Conservation (phyloP, 2,888 invertebrate genomes). For the Aphodius sticticus region DNA sequence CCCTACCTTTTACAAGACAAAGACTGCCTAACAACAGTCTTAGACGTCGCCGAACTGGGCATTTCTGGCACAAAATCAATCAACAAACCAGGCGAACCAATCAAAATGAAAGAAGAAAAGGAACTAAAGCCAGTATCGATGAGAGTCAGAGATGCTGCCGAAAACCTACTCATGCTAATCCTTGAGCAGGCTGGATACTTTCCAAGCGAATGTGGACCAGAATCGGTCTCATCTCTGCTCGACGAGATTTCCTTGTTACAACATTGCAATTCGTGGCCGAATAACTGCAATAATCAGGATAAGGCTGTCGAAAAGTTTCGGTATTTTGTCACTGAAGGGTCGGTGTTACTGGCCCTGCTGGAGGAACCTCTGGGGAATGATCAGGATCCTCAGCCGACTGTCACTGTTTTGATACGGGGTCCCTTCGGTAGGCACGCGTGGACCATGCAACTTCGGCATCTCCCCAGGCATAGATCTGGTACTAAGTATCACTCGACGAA, state of each 20-base stretch:
- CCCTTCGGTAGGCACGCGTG: slow-evolving; percentile 96
- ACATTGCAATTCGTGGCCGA: slow-evolving; percentile 73
- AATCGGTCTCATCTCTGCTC: slow-evolving; percentile 84
- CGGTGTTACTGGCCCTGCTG: slow-evolving; percentile 85
- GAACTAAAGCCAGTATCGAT: slow-evolving; percentile 96
- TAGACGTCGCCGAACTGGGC: slow-evolving; percentile 97
- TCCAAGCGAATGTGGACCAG: slow-evolving; percentile 84
- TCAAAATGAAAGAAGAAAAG: slow-evolving; percentile 95
- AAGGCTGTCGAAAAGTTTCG: slow-evolving; percentile 76
- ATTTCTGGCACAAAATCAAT: slow-evolving; percentile 94
- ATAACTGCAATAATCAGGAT: slow-evolving; percentile 62
- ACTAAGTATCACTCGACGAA: slow-evolving; percentile 70
- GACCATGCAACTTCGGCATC: slow-evolving; percentile 88
- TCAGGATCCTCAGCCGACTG: slow-evolving; percentile 90
- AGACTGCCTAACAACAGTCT: slow-evolving; percentile 89
- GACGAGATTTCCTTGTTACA: slow-evolving; percentile 86
- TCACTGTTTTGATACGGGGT: slow-evolving; percentile 87
- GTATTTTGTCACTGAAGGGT: slow-evolving; percentile 92
- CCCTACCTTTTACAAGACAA: slow-evolving; percentile 89
- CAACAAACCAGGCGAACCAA: slow-evolving; percentile 86
- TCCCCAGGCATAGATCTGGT: slow-evolving; percentile 83
- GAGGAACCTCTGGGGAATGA: slow-evolving; percentile 90
- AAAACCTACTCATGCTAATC: slow-evolving; percentile 88
- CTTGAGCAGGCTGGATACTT: slow-evolving; percentile 90
- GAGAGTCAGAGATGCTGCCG: slow-evolving; percentile 97